These are phyloP conservation scores for Epistrophe grossulariae DNA, from an alignment of 2,888 invertebrate genomes.

Conservation along the genomic window DNA sequence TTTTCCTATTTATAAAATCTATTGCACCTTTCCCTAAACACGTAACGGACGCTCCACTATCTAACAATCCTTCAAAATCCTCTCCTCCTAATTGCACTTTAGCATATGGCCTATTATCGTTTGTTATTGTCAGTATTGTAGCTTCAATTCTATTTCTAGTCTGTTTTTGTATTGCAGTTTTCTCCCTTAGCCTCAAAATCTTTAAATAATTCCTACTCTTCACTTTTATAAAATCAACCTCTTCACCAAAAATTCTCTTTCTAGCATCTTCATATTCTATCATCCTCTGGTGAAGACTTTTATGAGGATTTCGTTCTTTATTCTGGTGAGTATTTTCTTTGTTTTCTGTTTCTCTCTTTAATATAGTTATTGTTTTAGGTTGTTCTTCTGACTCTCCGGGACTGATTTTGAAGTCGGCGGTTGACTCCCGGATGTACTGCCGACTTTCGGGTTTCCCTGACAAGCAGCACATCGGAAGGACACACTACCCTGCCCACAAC, in stretches of 20 bases:
- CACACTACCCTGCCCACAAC: background rate
- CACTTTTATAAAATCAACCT: background rate
- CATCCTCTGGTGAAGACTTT: background rate
- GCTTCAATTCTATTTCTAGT: slow-evolving; percentile 1
- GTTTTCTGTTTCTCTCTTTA: background rate
- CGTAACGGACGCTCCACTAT: background rate
- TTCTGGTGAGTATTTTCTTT: background rate
- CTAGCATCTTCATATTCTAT: background rate
- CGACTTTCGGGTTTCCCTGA: slow-evolving; percentile 15
- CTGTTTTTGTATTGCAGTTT: background rate
- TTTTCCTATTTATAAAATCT: background rate
- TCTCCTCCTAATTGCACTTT: slow-evolving; percentile 1
- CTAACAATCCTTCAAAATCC: background rate
- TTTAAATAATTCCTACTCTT: slow-evolving; percentile 1
- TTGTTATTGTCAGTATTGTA: background rate
- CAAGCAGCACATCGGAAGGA: slow-evolving; percentile 1
- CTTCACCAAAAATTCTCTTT: background rate
- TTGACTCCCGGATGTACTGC: slow-evolving; percentile 14
- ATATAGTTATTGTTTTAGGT: slow-evolving; percentile 7
- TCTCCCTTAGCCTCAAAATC: background rate
- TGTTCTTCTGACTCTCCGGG: background rate
- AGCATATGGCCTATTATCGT: slow-evolving; percentile 21
- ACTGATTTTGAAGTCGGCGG: background rate
- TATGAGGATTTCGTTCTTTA: background rate
- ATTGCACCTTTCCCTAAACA: slow-evolving; percentile 17